A percentile compares a stretch with the other conserved stretches of the same genome.
These are phyloP conservation scores for Acanthaster planci DNA, from an alignment of 35 echinoderm and acorn worm genomes.

Conservation along the genomic window DNA sequence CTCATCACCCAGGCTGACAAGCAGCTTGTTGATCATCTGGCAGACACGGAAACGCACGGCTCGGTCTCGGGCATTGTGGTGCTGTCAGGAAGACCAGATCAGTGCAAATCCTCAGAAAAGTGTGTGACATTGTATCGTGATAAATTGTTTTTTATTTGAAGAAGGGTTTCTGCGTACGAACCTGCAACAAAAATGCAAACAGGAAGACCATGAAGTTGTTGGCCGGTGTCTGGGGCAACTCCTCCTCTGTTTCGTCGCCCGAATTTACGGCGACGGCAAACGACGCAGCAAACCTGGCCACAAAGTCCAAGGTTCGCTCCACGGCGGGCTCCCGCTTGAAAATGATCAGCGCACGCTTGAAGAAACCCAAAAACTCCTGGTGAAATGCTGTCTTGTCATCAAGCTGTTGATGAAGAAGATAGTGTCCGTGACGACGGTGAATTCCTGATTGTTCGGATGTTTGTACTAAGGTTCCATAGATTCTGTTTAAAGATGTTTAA, in stretches of 20 bases:
- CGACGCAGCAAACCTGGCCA: conserved; percentile 87
- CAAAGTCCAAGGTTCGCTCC: conserved; percentile 93
- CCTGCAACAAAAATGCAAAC: conserved; percentile 83
- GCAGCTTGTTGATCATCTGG: conserved; percentile 94
- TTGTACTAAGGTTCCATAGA: too few relatives aligned
- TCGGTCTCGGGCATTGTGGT: conserved; percentile 76
- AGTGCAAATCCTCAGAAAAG: too few relatives aligned
- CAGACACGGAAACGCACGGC: conserved; percentile 94
- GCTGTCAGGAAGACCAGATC: conserved; percentile 22
- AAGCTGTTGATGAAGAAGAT: conserved; percentile 19
- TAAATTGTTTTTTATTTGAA: too few relatives aligned
- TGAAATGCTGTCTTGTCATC: conserved; percentile 77
- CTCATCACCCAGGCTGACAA: conserved; percentile 79
- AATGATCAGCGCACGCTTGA: conserved; percentile 78
- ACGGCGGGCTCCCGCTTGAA: conserved; percentile 90
- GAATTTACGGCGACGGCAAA: conserved; percentile 48
- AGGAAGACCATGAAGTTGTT: conserved; percentile 74
- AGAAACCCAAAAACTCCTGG: conserved; percentile 74
- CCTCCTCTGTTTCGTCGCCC: conserved; percentile 35
- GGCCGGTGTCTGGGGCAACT: neutral
- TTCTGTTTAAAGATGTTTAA: neutral
- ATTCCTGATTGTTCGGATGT: too few relatives aligned
- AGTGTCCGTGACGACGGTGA: too few relatives aligned
- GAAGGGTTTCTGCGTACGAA: too few relatives aligned
- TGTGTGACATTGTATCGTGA: too few relatives aligned